Evolutionary conservation across 2,797 vertebrate genomes (phyloP).

Genomic region (Coregonus ussuriensis): DNA sequence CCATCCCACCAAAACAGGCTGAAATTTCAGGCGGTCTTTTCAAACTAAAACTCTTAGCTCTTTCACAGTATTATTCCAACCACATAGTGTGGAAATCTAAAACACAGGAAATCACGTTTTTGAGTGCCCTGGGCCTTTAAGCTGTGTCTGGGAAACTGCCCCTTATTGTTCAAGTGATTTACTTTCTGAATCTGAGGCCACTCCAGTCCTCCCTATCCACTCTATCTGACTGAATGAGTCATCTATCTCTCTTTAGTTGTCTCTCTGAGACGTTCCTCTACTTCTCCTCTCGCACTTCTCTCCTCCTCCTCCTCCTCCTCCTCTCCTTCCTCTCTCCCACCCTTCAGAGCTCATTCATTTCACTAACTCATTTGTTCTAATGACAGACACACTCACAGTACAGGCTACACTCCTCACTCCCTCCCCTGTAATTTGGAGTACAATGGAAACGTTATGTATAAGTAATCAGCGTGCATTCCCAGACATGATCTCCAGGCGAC

Average conservation of each 20-base stretch:
- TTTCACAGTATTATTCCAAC: too few relatives aligned
- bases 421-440: constrained; percentile 43
- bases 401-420: constrained; percentile 25
- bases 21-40: too few relatives aligned
- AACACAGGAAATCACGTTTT: too few relatives aligned
- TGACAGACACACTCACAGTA: constrained; percentile 27
- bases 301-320: constrained; percentile 10
- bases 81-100: too few relatives aligned
- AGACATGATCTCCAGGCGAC: constrained; percentile 47
- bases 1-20: too few relatives aligned
- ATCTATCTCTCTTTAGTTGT: constrained; percentile 9
- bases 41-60: too few relatives aligned
- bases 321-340: constrained; percentile 4
- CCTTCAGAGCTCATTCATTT: constrained; percentile 31
- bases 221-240: not conserved
- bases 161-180: not conserved
- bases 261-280: not conserved
- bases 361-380: constrained; percentile 27
- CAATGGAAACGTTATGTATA: constrained; percentile 57
- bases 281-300: constrained; percentile 7
- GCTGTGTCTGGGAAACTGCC: not conserved
- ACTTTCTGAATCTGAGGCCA: not conserved
- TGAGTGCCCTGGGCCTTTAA: too few relatives aligned
- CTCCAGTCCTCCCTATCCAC: not conserved
- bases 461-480: constrained; percentile 66